phyloP scores from a whole-genome alignment of 2,888 invertebrate genomes.

The Drosophila greeni region DNA sequence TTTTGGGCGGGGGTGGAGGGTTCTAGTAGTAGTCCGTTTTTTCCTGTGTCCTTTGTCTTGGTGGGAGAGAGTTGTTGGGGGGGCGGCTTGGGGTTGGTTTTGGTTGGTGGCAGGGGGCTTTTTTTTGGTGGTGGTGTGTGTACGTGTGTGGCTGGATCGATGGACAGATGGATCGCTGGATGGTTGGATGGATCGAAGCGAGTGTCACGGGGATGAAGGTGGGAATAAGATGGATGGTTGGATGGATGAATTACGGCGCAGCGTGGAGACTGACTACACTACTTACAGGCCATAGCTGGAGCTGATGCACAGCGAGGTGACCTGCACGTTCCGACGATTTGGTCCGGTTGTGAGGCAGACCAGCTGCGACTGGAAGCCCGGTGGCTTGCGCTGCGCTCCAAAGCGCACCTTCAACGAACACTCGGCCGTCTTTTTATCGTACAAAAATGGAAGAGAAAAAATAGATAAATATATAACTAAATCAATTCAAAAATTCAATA shows the following conservation, averaged over 20 bases:
- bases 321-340: slow-evolving; percentile 81
- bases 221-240: slow-evolving; percentile 13
- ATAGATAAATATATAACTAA: no score
- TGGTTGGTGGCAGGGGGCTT: slow-evolving; percentile 27
- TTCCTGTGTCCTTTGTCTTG: slow-evolving; percentile 43
- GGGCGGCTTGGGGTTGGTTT: not conserved
- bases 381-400: slow-evolving; percentile 89
- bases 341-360: slow-evolving; percentile 94
- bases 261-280: slow-evolving; percentile 26
- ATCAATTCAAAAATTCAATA: no score
- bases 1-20: slow-evolving; percentile 15
- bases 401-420: slow-evolving; percentile 84
- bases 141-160: slow-evolving; percentile 43
- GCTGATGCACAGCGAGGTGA: slow-evolving; percentile 94
- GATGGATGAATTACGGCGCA: slow-evolving; percentile 3
- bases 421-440: slow-evolving; percentile 79
- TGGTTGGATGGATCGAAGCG: slow-evolving; percentile 7
- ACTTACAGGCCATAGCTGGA: slow-evolving; percentile 98
- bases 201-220: slow-evolving; percentile 28
- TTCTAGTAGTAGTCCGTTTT: slow-evolving; percentile 39
- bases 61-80: slow-evolving; percentile 12
- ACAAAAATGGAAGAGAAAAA: not conserved
- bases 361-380: slow-evolving; percentile 98
- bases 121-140: slow-evolving; percentile 42
- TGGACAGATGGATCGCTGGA: slow-evolving; percentile 21